phyloP scores from a whole-genome alignment of 2,888 invertebrate species.

The Parnassius orleans region DNA sequence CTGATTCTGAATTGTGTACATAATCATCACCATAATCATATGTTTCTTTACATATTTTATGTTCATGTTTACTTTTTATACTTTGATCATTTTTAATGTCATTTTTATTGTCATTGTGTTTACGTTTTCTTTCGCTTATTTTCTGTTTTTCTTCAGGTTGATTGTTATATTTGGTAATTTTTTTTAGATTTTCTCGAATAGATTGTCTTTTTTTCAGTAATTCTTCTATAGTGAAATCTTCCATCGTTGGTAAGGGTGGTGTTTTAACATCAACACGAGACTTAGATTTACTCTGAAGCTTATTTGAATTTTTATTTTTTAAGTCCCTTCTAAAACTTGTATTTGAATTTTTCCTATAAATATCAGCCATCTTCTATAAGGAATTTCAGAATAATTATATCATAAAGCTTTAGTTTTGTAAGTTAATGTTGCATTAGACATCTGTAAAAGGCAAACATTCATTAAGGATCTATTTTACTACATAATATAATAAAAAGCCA shows the following conservation, averaged over 20 bases:
- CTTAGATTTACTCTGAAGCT: conserved; percentile 34
- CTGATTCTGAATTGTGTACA: conserved; percentile 80
- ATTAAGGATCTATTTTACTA: conserved; percentile 27
- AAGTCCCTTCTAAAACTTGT: conserved; percentile 43
- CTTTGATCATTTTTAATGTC: conserved; percentile 20
- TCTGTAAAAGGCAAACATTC: conserved; percentile 56
- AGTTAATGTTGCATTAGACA: conserved; percentile 27
- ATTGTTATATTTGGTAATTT: conserved; percentile 44
- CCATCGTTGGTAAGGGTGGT: conserved; percentile 59
- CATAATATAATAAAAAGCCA: conserved; percentile 19
- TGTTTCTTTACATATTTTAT: conserved; percentile 32
- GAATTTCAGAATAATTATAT: conserved; percentile 30
- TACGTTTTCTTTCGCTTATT: conserved; percentile 34
- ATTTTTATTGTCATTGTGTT: conserved; percentile 34
- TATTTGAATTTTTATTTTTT: conserved; percentile 42
- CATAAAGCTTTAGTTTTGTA: conserved; percentile 21
- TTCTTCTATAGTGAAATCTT: conserved; percentile 54
- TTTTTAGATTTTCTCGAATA: conserved; percentile 58
- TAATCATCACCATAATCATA: conserved; percentile 83
- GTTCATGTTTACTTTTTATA: not conserved
- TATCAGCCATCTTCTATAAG: conserved; percentile 50
- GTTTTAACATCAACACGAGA: conserved; percentile 52
- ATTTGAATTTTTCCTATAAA: conserved; percentile 42
- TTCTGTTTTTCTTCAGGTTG: conserved; percentile 33
- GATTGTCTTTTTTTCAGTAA: conserved; percentile 59